phyloP scores from a whole-genome alignment of 1,140 invertebrate genomes.

The Brachionus angularis region DNA sequence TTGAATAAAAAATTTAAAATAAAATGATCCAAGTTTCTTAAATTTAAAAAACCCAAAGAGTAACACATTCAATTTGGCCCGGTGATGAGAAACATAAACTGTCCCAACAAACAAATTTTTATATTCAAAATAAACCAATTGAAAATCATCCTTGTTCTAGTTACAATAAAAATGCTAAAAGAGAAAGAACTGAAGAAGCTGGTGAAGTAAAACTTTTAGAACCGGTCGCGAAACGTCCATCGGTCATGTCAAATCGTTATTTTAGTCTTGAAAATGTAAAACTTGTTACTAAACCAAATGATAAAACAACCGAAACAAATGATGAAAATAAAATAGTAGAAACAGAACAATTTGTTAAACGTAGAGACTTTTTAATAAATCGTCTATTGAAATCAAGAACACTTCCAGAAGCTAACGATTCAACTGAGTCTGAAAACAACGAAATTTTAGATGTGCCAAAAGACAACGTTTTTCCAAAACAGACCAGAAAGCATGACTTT shows the following conservation, averaged over 20 bases:
- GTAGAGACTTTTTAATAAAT: conserved; percentile 15
- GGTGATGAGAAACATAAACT: conserved; percentile 18
- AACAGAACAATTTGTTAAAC: conserved; percentile 28
- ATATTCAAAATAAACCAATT: background rate
- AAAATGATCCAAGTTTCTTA: too few relatives aligned
- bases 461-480: background rate
- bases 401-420: background rate
- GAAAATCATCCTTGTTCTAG: too few relatives aligned
- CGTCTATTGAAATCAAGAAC: background rate
- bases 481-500: background rate
- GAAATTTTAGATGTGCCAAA: background rate
- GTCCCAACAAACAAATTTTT: background rate
- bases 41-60: too few relatives aligned
- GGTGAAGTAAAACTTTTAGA: too few relatives aligned
- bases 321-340: too few relatives aligned
- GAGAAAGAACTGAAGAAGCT: background rate
- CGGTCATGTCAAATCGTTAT: conserved; percentile 2
- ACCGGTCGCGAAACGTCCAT: background rate
- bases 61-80: conserved; percentile 37
- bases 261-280: conserved; percentile 14
- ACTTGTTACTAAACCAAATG: background rate
- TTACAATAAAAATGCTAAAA: background rate
- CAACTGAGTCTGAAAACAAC: background rate
- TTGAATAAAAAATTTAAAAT: too few relatives aligned
- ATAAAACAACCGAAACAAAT: background rate